A percentile compares a stretch with the other conserved stretches of the same genome.
Evolutionary conservation across 2,797 vertebrate genomes (phyloP).

Genomic region (Catostomus latipinnis): DNA sequence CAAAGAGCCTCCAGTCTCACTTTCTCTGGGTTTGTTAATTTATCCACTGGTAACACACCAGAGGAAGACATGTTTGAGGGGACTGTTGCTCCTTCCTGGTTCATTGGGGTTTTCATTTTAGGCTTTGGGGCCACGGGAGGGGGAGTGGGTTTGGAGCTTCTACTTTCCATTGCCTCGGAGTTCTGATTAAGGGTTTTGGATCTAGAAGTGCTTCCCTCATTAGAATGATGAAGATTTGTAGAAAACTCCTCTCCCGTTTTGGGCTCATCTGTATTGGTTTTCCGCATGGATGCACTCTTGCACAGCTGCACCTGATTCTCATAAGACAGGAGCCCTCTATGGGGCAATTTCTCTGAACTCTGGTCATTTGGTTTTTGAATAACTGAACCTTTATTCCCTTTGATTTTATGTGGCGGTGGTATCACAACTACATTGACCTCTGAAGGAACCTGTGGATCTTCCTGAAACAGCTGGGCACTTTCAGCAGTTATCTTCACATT

Average conservation of each 20-base stretch:
- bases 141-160: constrained; percentile 64
- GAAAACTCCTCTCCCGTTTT: constrained; percentile 5
- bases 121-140: constrained; percentile 86
- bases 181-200: constrained; percentile 44
- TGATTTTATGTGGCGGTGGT: constrained; percentile 62
- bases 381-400: constrained; percentile 24
- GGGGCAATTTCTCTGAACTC: constrained; percentile 53
- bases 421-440: constrained; percentile 64
- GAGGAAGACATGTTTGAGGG: constrained; percentile 6
- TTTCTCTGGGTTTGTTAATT: constrained; percentile 65
- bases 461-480: constrained; percentile 38
- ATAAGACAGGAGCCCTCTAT: constrained; percentile 76
- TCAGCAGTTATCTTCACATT: constrained; percentile 40
- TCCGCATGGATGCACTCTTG: constrained; percentile 71
- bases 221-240: background rate
- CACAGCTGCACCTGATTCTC: constrained; percentile 74
- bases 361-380: constrained; percentile 13
- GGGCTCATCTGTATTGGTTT: constrained; percentile 63
- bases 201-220: background rate
- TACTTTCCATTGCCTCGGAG: background rate
- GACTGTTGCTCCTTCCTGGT: constrained; percentile 47
- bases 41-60: constrained; percentile 47
- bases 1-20: constrained; percentile 85
- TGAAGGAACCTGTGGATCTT: constrained; percentile 47
- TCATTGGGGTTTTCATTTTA: constrained; percentile 77